A percentile compares a stretch with the other conserved stretches of the same genome.
These are phyloP conservation scores for Psammodynastes pulverulentus DNA, from an alignment of 2,113 vertebrate species.

Conservation along the genomic window DNA sequence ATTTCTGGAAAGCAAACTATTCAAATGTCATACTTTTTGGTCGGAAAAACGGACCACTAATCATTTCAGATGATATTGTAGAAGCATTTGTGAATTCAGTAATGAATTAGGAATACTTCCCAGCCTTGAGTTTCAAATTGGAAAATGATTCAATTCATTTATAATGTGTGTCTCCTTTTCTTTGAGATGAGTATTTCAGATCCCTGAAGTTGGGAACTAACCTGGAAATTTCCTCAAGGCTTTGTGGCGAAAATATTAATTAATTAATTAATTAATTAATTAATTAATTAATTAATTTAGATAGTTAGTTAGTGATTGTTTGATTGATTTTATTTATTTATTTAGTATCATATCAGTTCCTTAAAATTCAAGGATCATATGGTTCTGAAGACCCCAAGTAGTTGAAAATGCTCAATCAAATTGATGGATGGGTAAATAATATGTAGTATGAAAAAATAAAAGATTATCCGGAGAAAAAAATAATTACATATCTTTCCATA, in stretches of 20 bases:
- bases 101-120: neutral
- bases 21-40: neutral
- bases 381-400: neutral
- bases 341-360: neutral
- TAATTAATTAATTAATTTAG: no score
- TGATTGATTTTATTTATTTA: no score
- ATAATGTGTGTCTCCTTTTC: neutral
- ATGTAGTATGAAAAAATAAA: neutral
- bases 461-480: neutral
- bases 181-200: neutral
- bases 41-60: neutral
- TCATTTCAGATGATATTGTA: neutral
- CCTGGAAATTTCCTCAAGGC: neutral
- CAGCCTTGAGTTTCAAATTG: neutral
- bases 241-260: neutral
- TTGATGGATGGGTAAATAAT: neutral
- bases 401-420: neutral
- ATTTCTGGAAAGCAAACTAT: neutral
- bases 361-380: neutral
- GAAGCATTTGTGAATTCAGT: neutral
- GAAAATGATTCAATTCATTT: neutral
- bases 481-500: constrained; percentile 11
- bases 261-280: no score
- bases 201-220: neutral
- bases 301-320: no score